Base-by-base conservation (phyloP, 2,797 vertebrate genomes). In the Thalassophryne amazonica region DNA sequence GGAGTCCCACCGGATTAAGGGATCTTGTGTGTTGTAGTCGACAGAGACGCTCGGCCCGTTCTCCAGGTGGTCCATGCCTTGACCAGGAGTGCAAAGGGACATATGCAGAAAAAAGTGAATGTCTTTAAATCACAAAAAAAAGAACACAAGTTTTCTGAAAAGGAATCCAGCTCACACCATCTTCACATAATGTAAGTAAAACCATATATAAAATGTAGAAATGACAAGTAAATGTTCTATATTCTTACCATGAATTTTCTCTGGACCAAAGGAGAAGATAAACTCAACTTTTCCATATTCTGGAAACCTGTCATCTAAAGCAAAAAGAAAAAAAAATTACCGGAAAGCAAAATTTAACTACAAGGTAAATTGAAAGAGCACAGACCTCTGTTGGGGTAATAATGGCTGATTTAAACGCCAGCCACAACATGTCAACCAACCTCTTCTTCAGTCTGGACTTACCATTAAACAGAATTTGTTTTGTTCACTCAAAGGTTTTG, bases 231-330 rank as follows among this genome's bases (percentile, higher is more conserved):
- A n/a, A n/a, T n/a, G n/a, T n/a, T n/a, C n/a, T n/a, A n/a, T n/a
- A 77, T 68, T 12, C 78, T 83, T 89, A 98, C 96, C 96, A 91
- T 97, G 93, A 42, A 98, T 98, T 87, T 98, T 99, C 83, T 99
- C 97, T 0, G 97, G 96, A 24, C 94, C 96, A 0, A 97, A 97
- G 16, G 97, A 98, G 87, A 99, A 98, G 48, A 98, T 91, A 37
- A 99, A 98, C 68, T 99, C 96, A 73, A 99, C 96, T 85, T 98
- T 99, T 54, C 96, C 96, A 1, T 97, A 95, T 79, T 99, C 97
- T 0, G 97, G 95, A 72, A 99, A 98, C 39, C 96, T 89, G 21
- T 98, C 95, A 76, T 99, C 97, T 99, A 45, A 2, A 51, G 17
- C 17, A 55, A 35, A 40, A 10, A 16, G 9, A 32, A 19, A 31